Percentiles rank a stretch among this genome's conserved stretches.
These are phyloP conservation scores for Delphinus delphis DNA, from an alignment of 2,113 vertebrate species.

Conservation along the genomic window DNA sequence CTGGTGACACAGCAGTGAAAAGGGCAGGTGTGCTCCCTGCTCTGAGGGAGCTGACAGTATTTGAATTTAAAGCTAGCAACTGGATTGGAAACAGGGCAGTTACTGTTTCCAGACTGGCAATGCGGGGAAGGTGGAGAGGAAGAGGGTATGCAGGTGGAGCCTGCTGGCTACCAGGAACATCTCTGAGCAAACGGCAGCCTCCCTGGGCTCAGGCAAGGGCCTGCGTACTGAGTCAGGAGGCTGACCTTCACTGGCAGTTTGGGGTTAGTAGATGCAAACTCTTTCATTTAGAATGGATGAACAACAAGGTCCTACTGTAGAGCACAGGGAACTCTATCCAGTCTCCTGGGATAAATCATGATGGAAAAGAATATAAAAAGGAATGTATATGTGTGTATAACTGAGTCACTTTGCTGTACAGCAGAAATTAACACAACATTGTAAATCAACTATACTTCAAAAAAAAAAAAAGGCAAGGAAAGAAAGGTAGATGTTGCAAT, in stretches of 20 bases:
- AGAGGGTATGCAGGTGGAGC: rapidly evolving
- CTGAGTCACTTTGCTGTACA: neutral
- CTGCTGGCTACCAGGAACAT: neutral
- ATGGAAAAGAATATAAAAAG: neutral
- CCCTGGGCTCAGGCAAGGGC: neutral
- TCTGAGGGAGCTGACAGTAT: neutral
- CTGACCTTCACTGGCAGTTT: neutral
- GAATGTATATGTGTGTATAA: neutral
- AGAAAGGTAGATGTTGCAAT: neutral
- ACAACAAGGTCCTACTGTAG: neutral
- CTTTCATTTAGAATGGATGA: neutral
- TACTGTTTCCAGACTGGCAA: neutral
- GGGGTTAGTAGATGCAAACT: neutral
- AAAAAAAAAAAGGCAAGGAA: neutral
- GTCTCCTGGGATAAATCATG: neutral
- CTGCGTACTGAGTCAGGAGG: neutral
- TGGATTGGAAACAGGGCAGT: neutral
- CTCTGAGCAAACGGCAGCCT: neutral
- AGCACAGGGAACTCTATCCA: neutral
- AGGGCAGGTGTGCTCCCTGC: neutral
- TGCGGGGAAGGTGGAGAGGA: no score
- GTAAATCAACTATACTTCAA: neutral
- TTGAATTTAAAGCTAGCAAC: neutral
- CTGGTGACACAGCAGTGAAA: neutral
- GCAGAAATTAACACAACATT: neutral